These are phyloP conservation scores for Mimas tiliae DNA, from an alignment of 2,888 invertebrate species.

Conservation along the genomic window DNA sequence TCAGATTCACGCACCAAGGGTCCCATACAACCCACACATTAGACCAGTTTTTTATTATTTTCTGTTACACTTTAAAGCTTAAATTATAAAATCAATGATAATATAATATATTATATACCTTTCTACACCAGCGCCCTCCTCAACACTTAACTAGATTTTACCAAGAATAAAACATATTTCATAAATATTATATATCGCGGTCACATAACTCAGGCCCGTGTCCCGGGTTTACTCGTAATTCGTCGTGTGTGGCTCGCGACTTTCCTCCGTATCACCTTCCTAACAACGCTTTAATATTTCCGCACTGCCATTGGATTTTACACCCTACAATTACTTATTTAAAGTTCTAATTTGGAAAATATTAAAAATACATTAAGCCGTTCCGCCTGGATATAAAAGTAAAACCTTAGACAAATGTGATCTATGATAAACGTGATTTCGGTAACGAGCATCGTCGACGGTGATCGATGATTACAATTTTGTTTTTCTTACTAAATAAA, in stretches of 20 bases:
- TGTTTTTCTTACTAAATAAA: conserved; percentile 65
- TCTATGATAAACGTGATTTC: conserved; percentile 83
- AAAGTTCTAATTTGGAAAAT: neutral
- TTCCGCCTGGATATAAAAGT: conserved; percentile 50
- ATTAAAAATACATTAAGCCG: conserved; percentile 38
- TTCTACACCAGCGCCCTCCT: conserved; percentile 8
- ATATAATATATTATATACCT: neutral
- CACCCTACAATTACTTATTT: conserved; percentile 37
- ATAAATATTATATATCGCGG: conserved; percentile 75
- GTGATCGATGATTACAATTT: conserved; percentile 73
- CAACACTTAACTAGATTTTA: conserved; percentile 44
- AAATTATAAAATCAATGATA: neutral
- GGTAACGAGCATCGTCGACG: conserved; percentile 75
- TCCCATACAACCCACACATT: no score
- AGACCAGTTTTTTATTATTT: no score
- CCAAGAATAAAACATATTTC: conserved; percentile 67
- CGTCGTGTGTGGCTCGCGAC: conserved; percentile 83
- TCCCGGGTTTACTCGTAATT: conserved; percentile 75
- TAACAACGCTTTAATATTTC: conserved; percentile 55
- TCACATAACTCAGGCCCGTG: conserved; percentile 73
- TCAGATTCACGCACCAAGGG: no score
- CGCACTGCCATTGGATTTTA: conserved; percentile 44
- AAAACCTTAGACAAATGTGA: conserved; percentile 82
- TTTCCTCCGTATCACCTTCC: conserved; percentile 62
- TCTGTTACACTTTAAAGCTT: no score